Conservation (phyloP, 2,113 vertebrate species). For the Centropristis striata region DNA sequence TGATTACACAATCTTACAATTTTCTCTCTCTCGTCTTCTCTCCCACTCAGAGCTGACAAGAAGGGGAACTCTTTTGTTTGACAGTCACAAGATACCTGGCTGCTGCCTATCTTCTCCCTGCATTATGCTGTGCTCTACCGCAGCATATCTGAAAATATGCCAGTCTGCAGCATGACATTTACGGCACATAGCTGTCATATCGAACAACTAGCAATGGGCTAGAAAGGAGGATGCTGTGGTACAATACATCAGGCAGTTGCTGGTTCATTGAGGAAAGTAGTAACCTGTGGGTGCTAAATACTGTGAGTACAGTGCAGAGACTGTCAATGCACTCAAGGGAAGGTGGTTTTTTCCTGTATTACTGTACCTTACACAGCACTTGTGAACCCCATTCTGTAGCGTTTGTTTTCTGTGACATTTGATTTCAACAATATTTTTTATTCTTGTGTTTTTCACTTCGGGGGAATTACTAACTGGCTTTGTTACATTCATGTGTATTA, state of each 20-base stretch:
- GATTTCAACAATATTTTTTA: not conserved
- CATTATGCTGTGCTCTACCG: slow-evolving; percentile 37
- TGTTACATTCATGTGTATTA: slow-evolving; percentile 19
- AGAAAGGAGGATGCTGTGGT: slow-evolving; percentile 26
- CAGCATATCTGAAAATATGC: slow-evolving; percentile 44
- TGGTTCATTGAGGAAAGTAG: slow-evolving; percentile 10
- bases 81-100: slow-evolving; percentile 29
- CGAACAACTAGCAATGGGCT: slow-evolving; percentile 10
- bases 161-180: slow-evolving; percentile 53
- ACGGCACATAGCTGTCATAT: not conserved
- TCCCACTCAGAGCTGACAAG: slow-evolving; percentile 56
- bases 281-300: slow-evolving; percentile 4
- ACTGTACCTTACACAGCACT: slow-evolving; percentile 21
- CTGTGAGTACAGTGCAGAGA: slow-evolving; percentile 28
- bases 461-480: slow-evolving; percentile 36
- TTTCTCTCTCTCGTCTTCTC: slow-evolving; percentile 19
- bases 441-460: slow-evolving; percentile 16
- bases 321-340: slow-evolving; percentile 46
- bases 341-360: slow-evolving; percentile 33
- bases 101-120: slow-evolving; percentile 21
- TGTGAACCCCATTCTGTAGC: not conserved
- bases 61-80: slow-evolving; percentile 67
- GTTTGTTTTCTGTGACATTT: slow-evolving; percentile 13
- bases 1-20: not conserved
- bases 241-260: slow-evolving; percentile 4